Base-by-base conservation (phyloP, 2,888 invertebrate genomes). In the Auanema sp. region DNA sequence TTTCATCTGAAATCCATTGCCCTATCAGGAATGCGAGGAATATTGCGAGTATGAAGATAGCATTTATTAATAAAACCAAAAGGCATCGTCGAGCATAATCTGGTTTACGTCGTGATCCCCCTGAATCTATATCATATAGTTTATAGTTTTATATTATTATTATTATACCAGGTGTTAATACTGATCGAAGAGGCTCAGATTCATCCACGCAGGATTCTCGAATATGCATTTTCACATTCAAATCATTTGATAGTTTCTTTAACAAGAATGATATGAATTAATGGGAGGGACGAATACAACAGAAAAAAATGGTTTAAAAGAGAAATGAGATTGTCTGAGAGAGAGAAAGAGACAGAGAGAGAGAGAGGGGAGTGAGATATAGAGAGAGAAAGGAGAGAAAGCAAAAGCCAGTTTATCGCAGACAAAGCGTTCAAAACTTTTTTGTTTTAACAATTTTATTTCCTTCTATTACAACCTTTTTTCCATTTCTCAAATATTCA, bases 101-200 rank as follows among this genome's bases (percentile, higher is more conserved):
- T 90, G 62, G 89, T 91, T 14, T 88, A 25, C 67, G 61, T 21
- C 60, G 14, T n/a, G 55, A 55, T 12, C 42, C 44, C 25, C 44
- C 24, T 3, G 58, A 58, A 33, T 33, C 33, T 33, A 33, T 33
- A 33, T 33, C 33, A 33, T 33, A 33, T 33, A 33, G 33, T 33
- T 33, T 33, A 33, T 33, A 33, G 33, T 33, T 33, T 33, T 33
- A 33, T 33, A 33, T 33, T 33, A 33, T 5, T 33, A 5, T 33
- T 33, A 33, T 3, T 33, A 33, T 33, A 33, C 33, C 33, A 33
- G 33, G 33, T 33, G 33, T 47, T 47, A 16, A 21, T 18, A 21
- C 16, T 16, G 18, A 21, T 53, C 52, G 44, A 33, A 53, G n/a
- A 24, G 14, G 60, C 55, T 60, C 43, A 16, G 47, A 47, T 55